These are phyloP conservation scores for Drosophila equinoxialis DNA, from an alignment of 1,140 invertebrate genomes.

Conservation along the genomic window DNA sequence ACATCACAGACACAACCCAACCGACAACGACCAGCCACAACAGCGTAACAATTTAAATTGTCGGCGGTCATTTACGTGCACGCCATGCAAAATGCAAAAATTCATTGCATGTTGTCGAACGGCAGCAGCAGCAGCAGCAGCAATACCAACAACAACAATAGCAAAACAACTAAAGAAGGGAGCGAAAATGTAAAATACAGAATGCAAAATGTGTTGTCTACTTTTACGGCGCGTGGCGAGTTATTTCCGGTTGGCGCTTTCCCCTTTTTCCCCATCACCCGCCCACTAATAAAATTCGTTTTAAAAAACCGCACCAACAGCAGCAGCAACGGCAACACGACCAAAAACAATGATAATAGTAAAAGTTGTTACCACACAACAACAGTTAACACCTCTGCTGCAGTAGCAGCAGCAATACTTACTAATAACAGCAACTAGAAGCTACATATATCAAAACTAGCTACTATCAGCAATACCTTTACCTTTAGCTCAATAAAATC, in stretches of 20 bases:
- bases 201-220: conserved; percentile 64
- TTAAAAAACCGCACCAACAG: conserved; percentile 69
- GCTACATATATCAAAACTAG: neutral
- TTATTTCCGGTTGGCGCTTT: conserved; percentile 76
- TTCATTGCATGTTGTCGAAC: conserved; percentile 45
- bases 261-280: neutral
- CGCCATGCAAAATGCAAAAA: conserved; percentile 70
- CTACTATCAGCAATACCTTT: neutral
- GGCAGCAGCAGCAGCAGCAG: neutral
- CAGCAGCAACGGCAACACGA: conserved; percentile 28
- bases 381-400: neutral
- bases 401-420: neutral
- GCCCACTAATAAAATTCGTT: conserved; percentile 77
- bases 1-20: conserved; percentile 21
- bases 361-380: conserved; percentile 3
- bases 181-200: conserved; percentile 13
- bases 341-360: conserved; percentile 16
- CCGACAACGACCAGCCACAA: conserved; percentile 51
- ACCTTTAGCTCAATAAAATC: conserved; percentile 1
- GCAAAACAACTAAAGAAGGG: neutral
- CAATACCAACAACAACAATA: neutral
- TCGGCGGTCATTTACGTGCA: conserved; percentile 78
- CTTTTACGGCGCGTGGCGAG: conserved; percentile 75
- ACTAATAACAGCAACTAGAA: conserved; percentile 4
- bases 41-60: conserved; percentile 74